Percentiles rank a stretch among this genome's conserved stretches.
Conservation (phyloP, 1,140 invertebrate genomes). For the Drosophila teissieri region DNA sequence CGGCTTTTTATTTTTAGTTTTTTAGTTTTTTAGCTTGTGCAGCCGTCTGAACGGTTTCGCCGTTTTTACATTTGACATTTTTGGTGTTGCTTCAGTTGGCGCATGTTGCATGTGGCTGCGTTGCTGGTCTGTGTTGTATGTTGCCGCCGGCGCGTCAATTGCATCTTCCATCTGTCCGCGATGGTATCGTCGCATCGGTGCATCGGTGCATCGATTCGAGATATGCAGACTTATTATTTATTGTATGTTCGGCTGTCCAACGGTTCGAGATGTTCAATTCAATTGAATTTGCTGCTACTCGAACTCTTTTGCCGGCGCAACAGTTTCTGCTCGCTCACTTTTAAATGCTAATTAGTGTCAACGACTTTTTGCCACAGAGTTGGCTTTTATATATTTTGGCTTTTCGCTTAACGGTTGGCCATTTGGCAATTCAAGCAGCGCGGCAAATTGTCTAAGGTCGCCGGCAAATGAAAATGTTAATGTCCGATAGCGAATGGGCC, state of each 20-base stretch:
- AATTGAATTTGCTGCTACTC: conserved; percentile 45
- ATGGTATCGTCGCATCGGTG: conserved; percentile 44
- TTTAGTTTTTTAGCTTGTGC: conserved; percentile 10
- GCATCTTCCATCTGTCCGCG: conserved; percentile 53
- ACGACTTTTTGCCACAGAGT: conserved; percentile 50
- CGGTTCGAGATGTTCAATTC: conserved; percentile 43
- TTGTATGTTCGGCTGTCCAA: conserved; percentile 47
- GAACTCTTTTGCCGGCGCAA: conserved; percentile 22
- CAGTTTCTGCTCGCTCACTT: conserved; percentile 39
- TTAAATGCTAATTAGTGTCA: conserved; percentile 80
- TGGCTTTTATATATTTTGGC: conserved; percentile 19
- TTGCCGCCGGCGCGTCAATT: conserved; percentile 29
- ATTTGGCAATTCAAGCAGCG: conserved; percentile 56
- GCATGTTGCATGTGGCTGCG: conserved; percentile 17
- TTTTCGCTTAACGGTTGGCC: conserved; percentile 42
- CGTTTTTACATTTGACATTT: conserved; percentile 76
- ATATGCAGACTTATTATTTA: conserved; percentile 71
- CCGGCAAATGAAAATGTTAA: conserved; percentile 45
- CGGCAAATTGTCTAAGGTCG: conserved; percentile 48
- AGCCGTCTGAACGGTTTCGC: conserved; percentile 36
- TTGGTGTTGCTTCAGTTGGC: conserved; percentile 34
- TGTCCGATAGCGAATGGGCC: conserved; percentile 15
- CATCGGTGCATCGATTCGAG: conserved; percentile 30
- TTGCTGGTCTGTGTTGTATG: conserved; percentile 2
- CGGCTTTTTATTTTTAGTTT: neutral